A percentile compares a stretch with the other conserved stretches of the same genome.
These are phyloP conservation scores for Laothoe populi DNA, from an alignment of 2,888 invertebrate genomes.

Conservation along the genomic window DNA sequence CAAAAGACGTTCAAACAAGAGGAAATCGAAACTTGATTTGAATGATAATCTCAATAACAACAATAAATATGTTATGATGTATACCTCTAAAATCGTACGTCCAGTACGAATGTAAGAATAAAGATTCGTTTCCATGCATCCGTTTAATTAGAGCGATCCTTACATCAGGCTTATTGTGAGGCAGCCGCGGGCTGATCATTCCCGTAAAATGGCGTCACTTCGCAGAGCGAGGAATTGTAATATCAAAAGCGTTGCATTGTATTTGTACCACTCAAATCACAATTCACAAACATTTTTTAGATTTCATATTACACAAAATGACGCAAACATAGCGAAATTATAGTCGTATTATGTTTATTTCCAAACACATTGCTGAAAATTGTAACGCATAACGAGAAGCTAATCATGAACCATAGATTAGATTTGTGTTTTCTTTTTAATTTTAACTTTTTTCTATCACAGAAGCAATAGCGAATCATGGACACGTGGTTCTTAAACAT, in stretches of 20 bases:
- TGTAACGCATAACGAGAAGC: slow-evolving; percentile 78
- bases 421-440: slow-evolving; percentile 56
- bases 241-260: slow-evolving; percentile 70
- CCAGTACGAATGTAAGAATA: slow-evolving; percentile 81
- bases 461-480: slow-evolving; percentile 34
- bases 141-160: slow-evolving; percentile 76
- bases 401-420: slow-evolving; percentile 78
- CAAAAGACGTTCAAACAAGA: slow-evolving; percentile 80
- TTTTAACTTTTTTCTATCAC: slow-evolving; percentile 52
- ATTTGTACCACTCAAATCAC: slow-evolving; percentile 60
- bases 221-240: slow-evolving; percentile 78
- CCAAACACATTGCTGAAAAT: slow-evolving; percentile 79
- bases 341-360: slow-evolving; percentile 74
- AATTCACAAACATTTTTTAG: slow-evolving; percentile 64
- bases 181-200: slow-evolving; percentile 85
- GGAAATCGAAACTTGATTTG: slow-evolving; percentile 72
- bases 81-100: slow-evolving; percentile 83
- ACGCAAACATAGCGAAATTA: slow-evolving; percentile 59
- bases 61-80: slow-evolving; percentile 50
- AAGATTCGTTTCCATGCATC: slow-evolving; percentile 81
- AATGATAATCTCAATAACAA: slow-evolving; percentile 65
- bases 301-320: slow-evolving; percentile 53
- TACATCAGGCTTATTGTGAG: slow-evolving; percentile 80
- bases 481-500: slow-evolving; percentile 65
- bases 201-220: slow-evolving; percentile 86